Evolutionary conservation across 2,113 vertebrate genomes (phyloP), one percentile per base, ranked within the genome.

Genomic region (Cyanistes caeruleus): DNA sequence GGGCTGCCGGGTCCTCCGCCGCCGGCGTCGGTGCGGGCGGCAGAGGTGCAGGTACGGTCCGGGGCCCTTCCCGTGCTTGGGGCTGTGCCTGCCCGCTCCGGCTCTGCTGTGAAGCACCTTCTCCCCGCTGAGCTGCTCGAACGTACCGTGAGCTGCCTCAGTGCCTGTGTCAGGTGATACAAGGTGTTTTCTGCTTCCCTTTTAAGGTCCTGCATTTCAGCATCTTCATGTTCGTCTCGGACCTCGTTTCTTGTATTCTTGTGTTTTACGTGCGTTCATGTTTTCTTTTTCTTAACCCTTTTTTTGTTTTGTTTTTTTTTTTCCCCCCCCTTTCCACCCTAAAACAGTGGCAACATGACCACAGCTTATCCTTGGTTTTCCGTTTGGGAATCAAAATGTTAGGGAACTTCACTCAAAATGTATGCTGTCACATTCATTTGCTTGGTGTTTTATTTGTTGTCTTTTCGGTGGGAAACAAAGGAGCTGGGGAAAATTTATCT

Each of bases 271-370:
- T 13, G 31, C 3, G 3, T 51, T 59, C 27, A 5, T 51, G 13
- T 49, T 43, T 60, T 64, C 14, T 7, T 76, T 15, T 48, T n/a
- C 17, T 46, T 73, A 7, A 17, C 19, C 13, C 6, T 28, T 62
- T 23, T 31, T 43, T 63, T 43, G 43, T 3, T 64, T 28, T 17
- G 1, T 31, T 35, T 58, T 2, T 10, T 44, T 31, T 18, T 35
- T 7, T 13, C 13, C 4, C 1, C 5, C 1, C 1, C 1, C 3
- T 62, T 69, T 31, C 20, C 21, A 8, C 14, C 21, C 7, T 16
- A 8, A 37, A 9, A 41, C 49, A 11, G 0, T 33, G 70, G 5
- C 24, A 43, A 6, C 39, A 19, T 35, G 19, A 16, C 41, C 24
- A 3, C 23, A 3, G 3, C 6, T 76, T 28, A 9, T 77, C 52